phyloP scores from a whole-genome alignment of 2,113 vertebrate species.

The Scartelaos histophorus region DNA sequence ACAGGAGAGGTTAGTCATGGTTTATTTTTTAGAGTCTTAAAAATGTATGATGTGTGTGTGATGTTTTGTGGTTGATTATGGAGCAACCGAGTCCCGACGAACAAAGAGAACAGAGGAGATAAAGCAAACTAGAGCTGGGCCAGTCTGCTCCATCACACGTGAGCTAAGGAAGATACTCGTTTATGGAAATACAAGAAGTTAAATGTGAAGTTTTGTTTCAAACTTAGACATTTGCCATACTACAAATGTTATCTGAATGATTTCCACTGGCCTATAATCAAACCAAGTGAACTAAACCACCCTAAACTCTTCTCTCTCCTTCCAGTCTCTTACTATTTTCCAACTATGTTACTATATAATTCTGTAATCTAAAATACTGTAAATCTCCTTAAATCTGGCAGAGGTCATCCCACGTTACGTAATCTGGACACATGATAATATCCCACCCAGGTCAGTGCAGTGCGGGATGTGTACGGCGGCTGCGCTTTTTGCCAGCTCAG shows the following conservation, averaged over 20 bases:
- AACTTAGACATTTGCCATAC: too few species aligned
- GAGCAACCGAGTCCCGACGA: background rate
- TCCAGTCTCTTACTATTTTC: background rate
- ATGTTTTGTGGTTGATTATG: too few species aligned
- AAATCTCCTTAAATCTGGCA: constrained; percentile 41
- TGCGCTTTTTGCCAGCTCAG: constrained; percentile 26
- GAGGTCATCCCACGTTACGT: constrained; percentile 45
- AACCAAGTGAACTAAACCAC: too few species aligned
- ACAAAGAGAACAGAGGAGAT: too few species aligned
- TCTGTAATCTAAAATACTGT: constrained; percentile 20
- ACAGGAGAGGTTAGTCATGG: constrained; percentile 5
- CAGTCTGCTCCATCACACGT: too few species aligned
- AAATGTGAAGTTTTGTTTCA: too few species aligned
- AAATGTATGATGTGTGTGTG: too few species aligned
- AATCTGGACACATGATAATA: constrained; percentile 42
- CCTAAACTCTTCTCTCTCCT: background rate
- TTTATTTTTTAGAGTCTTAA: background rate
- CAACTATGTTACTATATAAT: background rate
- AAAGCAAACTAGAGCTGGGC: too few species aligned
- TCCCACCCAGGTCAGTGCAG: constrained; percentile 9
- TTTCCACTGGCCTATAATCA: too few species aligned
- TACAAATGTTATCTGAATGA: too few species aligned
- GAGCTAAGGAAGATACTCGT: too few species aligned
- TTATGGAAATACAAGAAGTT: too few species aligned
- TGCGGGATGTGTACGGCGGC: background rate